Percentiles rank a stretch among this genome's conserved stretches.
phyloP scores from a whole-genome alignment of 1,140 invertebrate species.

The Luehdorfia chinensis region DNA sequence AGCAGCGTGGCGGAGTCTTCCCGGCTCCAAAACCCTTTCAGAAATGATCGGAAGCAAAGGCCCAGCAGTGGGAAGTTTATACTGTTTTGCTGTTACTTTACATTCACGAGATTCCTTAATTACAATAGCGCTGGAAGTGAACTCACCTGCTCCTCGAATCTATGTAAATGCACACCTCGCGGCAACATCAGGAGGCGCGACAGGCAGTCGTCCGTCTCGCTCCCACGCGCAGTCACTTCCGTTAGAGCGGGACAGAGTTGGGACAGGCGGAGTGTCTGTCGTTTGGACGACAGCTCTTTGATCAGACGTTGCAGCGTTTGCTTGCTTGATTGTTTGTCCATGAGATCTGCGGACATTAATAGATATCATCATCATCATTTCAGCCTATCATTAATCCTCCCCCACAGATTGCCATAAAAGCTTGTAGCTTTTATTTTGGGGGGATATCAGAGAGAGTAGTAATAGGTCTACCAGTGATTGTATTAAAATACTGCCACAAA shows the following conservation, averaged over 20 bases:
- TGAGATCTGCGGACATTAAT: conserved; percentile 9
- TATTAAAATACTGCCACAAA: too few species aligned
- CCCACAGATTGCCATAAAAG: too few species aligned
- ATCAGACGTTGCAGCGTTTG: conserved; percentile 9
- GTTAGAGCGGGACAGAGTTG: conserved; percentile 35
- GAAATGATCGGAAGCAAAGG: too few species aligned
- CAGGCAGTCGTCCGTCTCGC: conserved; percentile 10
- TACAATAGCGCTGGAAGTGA: neutral
- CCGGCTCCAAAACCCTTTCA: too few species aligned
- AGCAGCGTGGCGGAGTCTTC: too few species aligned
- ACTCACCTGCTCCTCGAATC: conserved; percentile 36
- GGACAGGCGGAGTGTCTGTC: conserved; percentile 21
- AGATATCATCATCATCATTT: too few species aligned
- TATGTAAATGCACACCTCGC: conserved; percentile 21
- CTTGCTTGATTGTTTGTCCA: conserved; percentile 8
- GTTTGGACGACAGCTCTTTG: conserved; percentile 9
- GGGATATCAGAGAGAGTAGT: too few species aligned
- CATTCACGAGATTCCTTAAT: neutral
- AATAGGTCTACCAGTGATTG: too few species aligned
- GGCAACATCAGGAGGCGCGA: conserved; percentile 22
- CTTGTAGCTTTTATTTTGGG: too few species aligned
- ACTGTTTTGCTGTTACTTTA: too few species aligned
- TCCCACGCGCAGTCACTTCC: neutral
- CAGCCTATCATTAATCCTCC: too few species aligned
- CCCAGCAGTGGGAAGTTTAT: too few species aligned